phyloP scores from a whole-genome alignment of 2,888 invertebrate species.

The Osmoderma eremita region DNA sequence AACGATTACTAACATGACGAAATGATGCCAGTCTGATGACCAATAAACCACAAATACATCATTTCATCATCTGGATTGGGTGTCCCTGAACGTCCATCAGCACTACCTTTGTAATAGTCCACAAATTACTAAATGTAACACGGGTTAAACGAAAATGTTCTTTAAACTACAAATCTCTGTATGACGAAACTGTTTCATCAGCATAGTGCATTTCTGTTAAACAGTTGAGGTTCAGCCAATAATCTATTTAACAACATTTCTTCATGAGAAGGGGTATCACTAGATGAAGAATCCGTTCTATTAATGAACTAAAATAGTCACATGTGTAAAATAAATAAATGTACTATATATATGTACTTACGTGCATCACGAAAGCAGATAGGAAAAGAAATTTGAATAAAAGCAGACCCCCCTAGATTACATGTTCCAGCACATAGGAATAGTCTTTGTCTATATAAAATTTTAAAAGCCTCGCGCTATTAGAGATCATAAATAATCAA shows the following conservation, averaged over 20 bases:
- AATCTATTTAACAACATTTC: background rate
- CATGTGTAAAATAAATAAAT: no score
- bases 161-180: conserved; percentile 18
- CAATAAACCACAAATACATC: conserved; percentile 38
- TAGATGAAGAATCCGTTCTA: conserved; percentile 1
- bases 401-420: no score
- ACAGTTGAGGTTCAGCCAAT: background rate
- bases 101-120: conserved; percentile 26
- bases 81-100: conserved; percentile 20
- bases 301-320: background rate
- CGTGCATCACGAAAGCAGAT: no score
- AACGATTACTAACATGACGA: conserved; percentile 41
- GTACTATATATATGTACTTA: no score
- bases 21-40: conserved; percentile 40
- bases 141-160: conserved; percentile 32
- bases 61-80: conserved; percentile 23
- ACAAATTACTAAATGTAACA: background rate
- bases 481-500: no score
- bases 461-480: no score
- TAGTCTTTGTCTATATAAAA: no score
- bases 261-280: background rate
- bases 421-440: no score
- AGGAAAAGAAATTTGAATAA: no score
- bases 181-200: conserved; percentile 20
- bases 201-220: conserved; percentile 9